phyloP scores from a whole-genome alignment of 2,113 vertebrate species.

The Orcinus orca region DNA sequence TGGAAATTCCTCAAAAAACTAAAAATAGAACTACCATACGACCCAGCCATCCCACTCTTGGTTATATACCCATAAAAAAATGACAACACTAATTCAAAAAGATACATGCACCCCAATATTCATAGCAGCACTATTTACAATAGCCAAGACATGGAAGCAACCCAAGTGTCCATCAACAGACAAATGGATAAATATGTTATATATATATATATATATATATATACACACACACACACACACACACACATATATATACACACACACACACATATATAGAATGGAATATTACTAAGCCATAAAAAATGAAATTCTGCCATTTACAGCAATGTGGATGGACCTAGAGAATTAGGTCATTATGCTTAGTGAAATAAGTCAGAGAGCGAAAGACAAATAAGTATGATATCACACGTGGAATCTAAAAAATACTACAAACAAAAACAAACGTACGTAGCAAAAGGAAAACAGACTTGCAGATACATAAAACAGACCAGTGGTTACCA shows the following conservation, averaged over 20 bases:
- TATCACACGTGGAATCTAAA: background rate
- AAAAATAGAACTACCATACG: background rate
- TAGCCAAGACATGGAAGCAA: background rate
- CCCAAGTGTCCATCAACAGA: background rate
- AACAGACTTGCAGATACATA: background rate
- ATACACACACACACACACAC: too few relatives aligned
- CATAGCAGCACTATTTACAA: background rate
- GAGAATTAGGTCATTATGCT: background rate
- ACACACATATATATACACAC: rapidly evolving
- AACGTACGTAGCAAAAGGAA: background rate
- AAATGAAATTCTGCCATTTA: too few relatives aligned
- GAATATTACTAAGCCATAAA: too few relatives aligned
- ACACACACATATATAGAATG: rapidly evolving
- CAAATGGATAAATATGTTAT: background rate
- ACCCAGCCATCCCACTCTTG: background rate
- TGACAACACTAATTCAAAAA: background rate
- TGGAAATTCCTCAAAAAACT: background rate
- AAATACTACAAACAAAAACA: background rate
- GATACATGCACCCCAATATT: background rate
- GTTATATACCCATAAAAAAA: background rate
- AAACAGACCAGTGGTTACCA: background rate
- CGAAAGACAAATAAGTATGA: background rate
- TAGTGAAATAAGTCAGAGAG: background rate
- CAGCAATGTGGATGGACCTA: too few relatives aligned
- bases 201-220: background rate